Evolutionary conservation across 2,888 invertebrate species (phyloP), one percentile per base, ranked within the genome.

Genomic region (Venusia cambrica): DNA sequence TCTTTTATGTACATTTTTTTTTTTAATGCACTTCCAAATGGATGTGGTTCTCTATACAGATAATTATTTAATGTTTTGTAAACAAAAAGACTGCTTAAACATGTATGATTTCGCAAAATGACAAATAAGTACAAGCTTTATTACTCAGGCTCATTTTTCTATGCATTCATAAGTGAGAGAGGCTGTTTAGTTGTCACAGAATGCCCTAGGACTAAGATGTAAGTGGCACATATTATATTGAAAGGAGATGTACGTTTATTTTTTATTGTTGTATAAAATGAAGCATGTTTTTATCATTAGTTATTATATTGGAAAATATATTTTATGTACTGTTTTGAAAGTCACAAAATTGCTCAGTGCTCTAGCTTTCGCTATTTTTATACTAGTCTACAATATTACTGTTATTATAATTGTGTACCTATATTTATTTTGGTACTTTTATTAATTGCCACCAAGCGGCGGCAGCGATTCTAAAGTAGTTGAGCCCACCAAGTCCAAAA

Each of bases 321-420:
- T 41, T 30, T 41, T 37, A 37, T 37, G 25, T 36, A 41, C 24
- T 33, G 32, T 41, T 29, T 41, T 18, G 20, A 18, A 20, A 29
- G 75, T 83, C 80, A 77, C 80, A 83, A 83, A 76, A 56, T 74
- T 81, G 80, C 79, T 85, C 84, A 83, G 70, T 77, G 70, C 67
- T 73, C 55, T 73, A 78, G 77, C 77, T 72, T 79, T 77, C 74
- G 76, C 79, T 83, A 83, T 79, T 85, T 43, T 84, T 85, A 69
- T 81, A 85, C 85, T 85, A 85, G 85, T 85, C 85, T 85, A 68
- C 61, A 62, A 61, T 58, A 64, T 66, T 68, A 72, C 59, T 73
- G 67, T 80, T 78, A 76, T 65, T 76, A 74, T 65, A 76, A 62
- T 57, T 66, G 61, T 77, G 74, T 81, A 77, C n/a, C n/a, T 77